A percentile compares a stretch with the other conserved stretches of the same genome.
Conservation (phyloP, 2,888 invertebrate genomes). For the Eupithecia vulgata region DNA sequence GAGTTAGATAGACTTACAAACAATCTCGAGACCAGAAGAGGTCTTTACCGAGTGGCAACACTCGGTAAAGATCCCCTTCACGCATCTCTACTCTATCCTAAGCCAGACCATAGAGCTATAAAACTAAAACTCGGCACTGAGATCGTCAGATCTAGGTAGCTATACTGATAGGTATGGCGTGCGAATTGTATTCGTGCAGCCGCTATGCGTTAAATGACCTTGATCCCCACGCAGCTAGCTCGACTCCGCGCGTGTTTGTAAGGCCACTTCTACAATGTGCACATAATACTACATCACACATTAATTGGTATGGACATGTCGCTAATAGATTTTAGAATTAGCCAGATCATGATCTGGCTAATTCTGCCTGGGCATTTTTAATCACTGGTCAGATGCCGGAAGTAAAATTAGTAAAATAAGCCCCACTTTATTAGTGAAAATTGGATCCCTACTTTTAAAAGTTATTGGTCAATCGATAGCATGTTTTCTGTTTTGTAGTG, state of each 20-base stretch:
- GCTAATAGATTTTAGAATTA: background rate
- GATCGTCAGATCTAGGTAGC: background rate
- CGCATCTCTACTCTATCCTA: background rate
- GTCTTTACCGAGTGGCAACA: too few species aligned
- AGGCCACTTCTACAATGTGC: slow-evolving; percentile 61
- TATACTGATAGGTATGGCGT: slow-evolving; percentile 30
- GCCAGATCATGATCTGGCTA: background rate
- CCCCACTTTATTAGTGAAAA: background rate
- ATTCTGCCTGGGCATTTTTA: background rate
- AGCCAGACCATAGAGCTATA: slow-evolving; percentile 6
- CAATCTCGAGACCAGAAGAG: background rate
- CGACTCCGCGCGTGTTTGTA: slow-evolving; percentile 73
- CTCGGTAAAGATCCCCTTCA: background rate
- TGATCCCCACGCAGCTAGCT: slow-evolving; percentile 79
- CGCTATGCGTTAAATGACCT: slow-evolving; percentile 72
- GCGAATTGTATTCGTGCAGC: slow-evolving; percentile 48
- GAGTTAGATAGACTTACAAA: background rate
- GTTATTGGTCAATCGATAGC: background rate
- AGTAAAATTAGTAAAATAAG: background rate
- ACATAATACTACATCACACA: slow-evolving; percentile 9
- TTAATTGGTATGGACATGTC: slow-evolving; percentile 3
- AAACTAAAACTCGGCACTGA: slow-evolving; percentile 2
- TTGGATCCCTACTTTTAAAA: background rate
- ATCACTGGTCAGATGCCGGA: background rate
- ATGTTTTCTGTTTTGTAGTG: background rate